Conservation (phyloP, 2,888 invertebrate genomes). For the Dynastes hyllus region DNA sequence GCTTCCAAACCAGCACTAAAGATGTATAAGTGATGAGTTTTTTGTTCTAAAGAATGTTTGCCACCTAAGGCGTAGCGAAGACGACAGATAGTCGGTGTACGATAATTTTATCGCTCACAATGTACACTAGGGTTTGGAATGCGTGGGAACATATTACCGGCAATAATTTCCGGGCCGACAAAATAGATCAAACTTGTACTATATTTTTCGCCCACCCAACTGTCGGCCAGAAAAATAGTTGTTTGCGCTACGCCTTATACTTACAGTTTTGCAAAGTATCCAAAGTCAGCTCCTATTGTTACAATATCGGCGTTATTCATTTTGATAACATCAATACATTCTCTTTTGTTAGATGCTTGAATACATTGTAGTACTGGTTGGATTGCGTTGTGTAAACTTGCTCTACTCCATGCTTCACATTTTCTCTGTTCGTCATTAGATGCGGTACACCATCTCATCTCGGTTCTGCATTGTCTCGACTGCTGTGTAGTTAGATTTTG, state of each 20-base stretch:
- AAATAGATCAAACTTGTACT: no score
- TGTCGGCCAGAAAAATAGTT: no score
- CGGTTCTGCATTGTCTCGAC: constrained; percentile 61
- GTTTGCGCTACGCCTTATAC: background rate
- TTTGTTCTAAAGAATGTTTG: background rate
- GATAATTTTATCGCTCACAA: no score
- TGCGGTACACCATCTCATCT: constrained; percentile 77
- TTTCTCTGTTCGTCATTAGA: constrained; percentile 74
- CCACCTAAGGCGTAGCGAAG: no score
- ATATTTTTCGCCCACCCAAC: no score
- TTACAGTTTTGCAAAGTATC: constrained; percentile 46
- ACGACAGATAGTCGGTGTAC: no score
- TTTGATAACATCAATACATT: constrained; percentile 74
- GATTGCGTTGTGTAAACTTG: constrained; percentile 75
- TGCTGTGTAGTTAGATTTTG: constrained; percentile 56
- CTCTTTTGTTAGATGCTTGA: constrained; percentile 70
- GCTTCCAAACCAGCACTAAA: constrained; percentile 75
- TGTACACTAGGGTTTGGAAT: no score
- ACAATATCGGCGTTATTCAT: constrained; percentile 73
- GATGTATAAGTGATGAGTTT: constrained; percentile 19
- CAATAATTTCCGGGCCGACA: no score
- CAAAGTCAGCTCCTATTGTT: constrained; percentile 74
- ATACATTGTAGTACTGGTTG: constrained; percentile 75
- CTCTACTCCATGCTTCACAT: constrained; percentile 76
- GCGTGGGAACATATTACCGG: no score